Percentiles rank a stretch among this genome's conserved stretches.
Evolutionary conservation across 1,140 invertebrate species (phyloP).

Genomic region (Saccostrea echinata): DNA sequence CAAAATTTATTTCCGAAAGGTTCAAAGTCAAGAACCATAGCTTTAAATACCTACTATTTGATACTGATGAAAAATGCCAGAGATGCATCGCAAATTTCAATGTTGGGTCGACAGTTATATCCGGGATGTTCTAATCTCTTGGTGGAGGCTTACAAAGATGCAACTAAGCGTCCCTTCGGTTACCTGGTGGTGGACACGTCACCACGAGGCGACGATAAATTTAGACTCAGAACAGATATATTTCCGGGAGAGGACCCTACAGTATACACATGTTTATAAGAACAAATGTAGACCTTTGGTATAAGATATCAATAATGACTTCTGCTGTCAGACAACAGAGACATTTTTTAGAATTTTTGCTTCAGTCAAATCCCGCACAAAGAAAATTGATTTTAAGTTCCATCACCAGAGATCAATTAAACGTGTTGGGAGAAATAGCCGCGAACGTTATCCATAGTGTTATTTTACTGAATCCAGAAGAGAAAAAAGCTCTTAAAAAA

Average conservation of each 20-base stretch:
- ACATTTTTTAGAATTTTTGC: slow-evolving; percentile 22
- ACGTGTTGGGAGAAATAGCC: slow-evolving; percentile 32
- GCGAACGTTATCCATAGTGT: not conserved
- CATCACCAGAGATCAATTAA: slow-evolving; percentile 19
- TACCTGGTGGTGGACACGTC: slow-evolving; percentile 49
- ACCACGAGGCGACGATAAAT: slow-evolving; percentile 40
- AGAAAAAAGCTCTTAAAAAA: slow-evolving; percentile 15
- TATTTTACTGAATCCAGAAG: not conserved
- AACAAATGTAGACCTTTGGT: not conserved
- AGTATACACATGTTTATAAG: slow-evolving; percentile 27
- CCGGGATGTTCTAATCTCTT: slow-evolving; percentile 35
- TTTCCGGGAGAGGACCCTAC: slow-evolving; percentile 38
- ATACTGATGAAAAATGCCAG: slow-evolving; percentile 53
- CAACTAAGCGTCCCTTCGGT: slow-evolving; percentile 28
- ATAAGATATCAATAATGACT: not conserved
- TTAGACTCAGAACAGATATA: slow-evolving; percentile 21
- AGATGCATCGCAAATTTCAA: slow-evolving; percentile 49
- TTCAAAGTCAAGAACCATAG: slow-evolving; percentile 45
- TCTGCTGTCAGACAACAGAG: slow-evolving; percentile 5
- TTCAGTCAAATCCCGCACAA: not conserved
- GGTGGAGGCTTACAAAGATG: slow-evolving; percentile 47
- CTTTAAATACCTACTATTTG: slow-evolving; percentile 24
- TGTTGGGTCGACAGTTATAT: slow-evolving; percentile 49
- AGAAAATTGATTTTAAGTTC: slow-evolving; percentile 18
- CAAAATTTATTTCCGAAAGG: slow-evolving; percentile 48